phyloP scores from a whole-genome alignment of 2,888 invertebrate species.

The Lasius fuliginosus region DNA sequence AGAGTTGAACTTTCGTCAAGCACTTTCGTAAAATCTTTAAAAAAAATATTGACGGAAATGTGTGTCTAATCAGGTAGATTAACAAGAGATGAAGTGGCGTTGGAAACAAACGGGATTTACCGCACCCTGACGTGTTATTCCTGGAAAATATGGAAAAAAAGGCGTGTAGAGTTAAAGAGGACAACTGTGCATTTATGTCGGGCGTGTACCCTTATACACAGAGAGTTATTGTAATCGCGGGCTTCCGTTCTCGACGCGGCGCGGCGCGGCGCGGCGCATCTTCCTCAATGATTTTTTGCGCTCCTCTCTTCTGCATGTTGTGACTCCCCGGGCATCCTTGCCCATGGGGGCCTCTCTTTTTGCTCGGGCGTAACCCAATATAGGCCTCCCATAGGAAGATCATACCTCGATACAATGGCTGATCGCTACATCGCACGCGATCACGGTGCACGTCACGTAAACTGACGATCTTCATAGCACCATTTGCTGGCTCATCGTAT shows the following conservation, averaged over 20 bases:
- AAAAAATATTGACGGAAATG: not conserved
- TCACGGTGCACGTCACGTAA: conserved; percentile 84
- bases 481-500: conserved; percentile 76
- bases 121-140: not conserved
- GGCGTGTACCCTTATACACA: conserved; percentile 1
- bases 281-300: conserved; percentile 45
- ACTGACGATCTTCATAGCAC: conserved; percentile 84
- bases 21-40: not conserved
- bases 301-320: conserved; percentile 48
- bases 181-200: not conserved
- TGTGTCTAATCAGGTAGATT: not conserved
- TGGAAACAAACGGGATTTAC: not conserved
- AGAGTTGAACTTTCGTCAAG: not conserved
- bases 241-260: conserved; percentile 47
- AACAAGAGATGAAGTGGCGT: not conserved
- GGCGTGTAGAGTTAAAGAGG: conserved; percentile 6
- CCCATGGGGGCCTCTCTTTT: conserved; percentile 61
- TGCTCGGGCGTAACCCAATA: conserved; percentile 82
- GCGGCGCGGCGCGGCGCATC: not conserved
- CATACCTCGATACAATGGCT: conserved; percentile 84
- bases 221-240: conserved; percentile 78
- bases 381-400: conserved; percentile 84
- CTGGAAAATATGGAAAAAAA: conserved; percentile 1
- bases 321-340: conserved; percentile 51
- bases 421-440: conserved; percentile 86